Percentiles rank a stretch among this genome's conserved stretches.
phyloP scores from a whole-genome alignment of 2,797 vertebrate species.

The Megaceryle alcyon region DNA sequence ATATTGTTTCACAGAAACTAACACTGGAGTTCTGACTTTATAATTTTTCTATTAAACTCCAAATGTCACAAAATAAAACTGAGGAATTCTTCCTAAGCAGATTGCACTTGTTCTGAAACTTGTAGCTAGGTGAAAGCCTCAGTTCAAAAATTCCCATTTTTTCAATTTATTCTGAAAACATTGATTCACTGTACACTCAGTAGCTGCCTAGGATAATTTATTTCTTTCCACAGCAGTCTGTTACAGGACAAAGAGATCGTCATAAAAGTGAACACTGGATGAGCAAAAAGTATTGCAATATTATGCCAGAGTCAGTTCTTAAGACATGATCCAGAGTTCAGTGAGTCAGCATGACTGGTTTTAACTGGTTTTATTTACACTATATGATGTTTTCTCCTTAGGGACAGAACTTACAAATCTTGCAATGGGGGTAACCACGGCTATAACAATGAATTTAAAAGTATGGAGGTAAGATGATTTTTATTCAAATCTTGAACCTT shows the following conservation, averaged over 20 bases:
- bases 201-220: neutral
- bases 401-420: constrained; percentile 29
- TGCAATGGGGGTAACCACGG: constrained; percentile 91
- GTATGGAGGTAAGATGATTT: constrained; percentile 89
- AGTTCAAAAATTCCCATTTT: neutral
- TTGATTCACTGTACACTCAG: neutral
- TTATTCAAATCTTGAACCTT: neutral
- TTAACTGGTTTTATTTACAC: neutral
- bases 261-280: neutral
- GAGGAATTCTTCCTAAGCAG: neutral
- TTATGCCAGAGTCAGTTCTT: neutral
- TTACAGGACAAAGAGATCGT: neutral
- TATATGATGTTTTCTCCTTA: constrained; percentile 52
- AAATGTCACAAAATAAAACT: neutral
- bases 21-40: neutral
- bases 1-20: neutral
- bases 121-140: neutral
- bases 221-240: neutral
- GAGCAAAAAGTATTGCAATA: neutral
- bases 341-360: neutral
- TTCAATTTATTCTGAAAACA: neutral
- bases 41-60: neutral
- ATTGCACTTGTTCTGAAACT: neutral
- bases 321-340: neutral
- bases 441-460: constrained; percentile 91